These are phyloP conservation scores for Camptogramma bilineatum DNA, from an alignment of 2,888 invertebrate species.

Conservation along the genomic window DNA sequence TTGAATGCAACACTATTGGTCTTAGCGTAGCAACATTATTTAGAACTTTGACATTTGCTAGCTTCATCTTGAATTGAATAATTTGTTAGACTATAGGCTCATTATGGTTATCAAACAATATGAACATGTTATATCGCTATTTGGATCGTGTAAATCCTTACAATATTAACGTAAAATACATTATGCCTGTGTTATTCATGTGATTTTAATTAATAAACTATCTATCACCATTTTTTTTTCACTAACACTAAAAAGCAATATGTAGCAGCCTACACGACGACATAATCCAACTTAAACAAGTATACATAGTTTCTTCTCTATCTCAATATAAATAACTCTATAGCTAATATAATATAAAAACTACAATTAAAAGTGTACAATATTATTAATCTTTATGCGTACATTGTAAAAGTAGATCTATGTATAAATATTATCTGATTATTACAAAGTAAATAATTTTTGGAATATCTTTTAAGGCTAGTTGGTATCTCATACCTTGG, in stretches of 20 bases:
- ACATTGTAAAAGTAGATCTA: conserved; percentile 82
- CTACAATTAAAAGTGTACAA: conserved; percentile 80
- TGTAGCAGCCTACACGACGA: conserved; percentile 70
- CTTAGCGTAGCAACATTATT: no score
- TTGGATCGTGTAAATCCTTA: conserved; percentile 35
- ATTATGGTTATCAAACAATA: conserved; percentile 25
- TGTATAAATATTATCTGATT: conserved; percentile 83
- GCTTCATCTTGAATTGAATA: conserved; percentile 22
- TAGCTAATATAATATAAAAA: conserved; percentile 75
- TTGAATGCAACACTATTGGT: no score
- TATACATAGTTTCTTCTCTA: conserved; percentile 73
- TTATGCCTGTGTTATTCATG: conserved; percentile 75
- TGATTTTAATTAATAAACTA: conserved; percentile 60
- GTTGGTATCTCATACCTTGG: conserved; percentile 77
- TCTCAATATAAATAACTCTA: conserved; percentile 79
- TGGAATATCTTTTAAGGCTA: conserved; percentile 83
- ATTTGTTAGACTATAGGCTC: no score
- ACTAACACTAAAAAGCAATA: conserved; percentile 71
- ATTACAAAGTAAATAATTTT: conserved; percentile 81
- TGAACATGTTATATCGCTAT: conserved; percentile 33
- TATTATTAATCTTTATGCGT: conserved; percentile 79
- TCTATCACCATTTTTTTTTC: conserved; percentile 64
- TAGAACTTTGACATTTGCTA: no score
- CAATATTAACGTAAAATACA: conserved; percentile 58
- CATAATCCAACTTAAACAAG: conserved; percentile 52